Percentiles rank a stretch among this genome's conserved stretches.
These are phyloP conservation scores for Theonella swinhoei DNA, from an alignment of 37 sponge, comb jelly and placozoan species.

Conservation along the genomic window DNA sequence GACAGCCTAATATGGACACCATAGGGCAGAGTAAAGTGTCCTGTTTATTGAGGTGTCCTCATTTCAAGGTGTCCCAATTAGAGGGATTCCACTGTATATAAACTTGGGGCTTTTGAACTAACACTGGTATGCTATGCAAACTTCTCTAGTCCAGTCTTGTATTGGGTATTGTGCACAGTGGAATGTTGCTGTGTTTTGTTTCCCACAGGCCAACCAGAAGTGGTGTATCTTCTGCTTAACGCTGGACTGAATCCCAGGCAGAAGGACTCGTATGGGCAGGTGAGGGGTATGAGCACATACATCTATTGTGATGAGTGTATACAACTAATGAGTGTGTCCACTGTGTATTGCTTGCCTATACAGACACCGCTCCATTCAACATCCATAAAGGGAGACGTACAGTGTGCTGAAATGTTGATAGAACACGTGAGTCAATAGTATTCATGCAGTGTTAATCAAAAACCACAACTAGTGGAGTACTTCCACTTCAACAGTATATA, in stretches of 20 bases:
- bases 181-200: no score
- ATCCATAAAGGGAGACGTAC: constrained; percentile 77
- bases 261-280: constrained; percentile 79
- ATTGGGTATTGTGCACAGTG: neutral
- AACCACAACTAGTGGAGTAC: neutral
- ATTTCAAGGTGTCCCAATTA: neutral
- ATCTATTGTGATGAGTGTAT: neutral
- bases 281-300: neutral
- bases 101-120: neutral
- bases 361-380: constrained; percentile 83
- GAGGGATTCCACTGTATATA: neutral
- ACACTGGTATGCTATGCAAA: no score
- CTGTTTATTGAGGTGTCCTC: neutral
- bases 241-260: constrained; percentile 76
- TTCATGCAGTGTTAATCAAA: constrained; percentile 6
- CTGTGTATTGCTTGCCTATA: neutral
- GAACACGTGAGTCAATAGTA: constrained; percentile 64
- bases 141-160: no score
- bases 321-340: neutral
- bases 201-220: constrained; percentile 68
- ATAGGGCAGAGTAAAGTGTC: no score
- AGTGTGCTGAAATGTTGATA: constrained; percentile 77
- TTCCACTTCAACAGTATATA: neutral
- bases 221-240: constrained; percentile 66
- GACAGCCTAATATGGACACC: no score